Percentiles rank a stretch among this genome's conserved stretches.
Conservation (phyloP, 2,113 vertebrate genomes). For the Fukomys damarensis region DNA sequence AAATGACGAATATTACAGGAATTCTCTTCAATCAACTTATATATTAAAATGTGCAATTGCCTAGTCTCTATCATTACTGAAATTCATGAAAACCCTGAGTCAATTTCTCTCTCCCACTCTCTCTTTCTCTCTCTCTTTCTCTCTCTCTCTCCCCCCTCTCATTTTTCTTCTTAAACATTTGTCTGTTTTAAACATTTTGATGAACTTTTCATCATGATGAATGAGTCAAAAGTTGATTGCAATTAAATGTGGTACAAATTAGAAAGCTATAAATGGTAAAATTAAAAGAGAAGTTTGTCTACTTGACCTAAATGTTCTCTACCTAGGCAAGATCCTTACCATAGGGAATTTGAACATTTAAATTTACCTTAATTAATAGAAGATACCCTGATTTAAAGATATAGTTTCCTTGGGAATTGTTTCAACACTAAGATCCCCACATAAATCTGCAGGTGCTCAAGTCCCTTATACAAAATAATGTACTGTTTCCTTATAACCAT, state of each 20-base stretch:
- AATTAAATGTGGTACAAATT: neutral
- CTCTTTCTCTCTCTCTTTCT: neutral
- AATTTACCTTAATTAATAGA: neutral
- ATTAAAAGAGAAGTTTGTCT: neutral
- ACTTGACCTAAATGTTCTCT: constrained; percentile 19
- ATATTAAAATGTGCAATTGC: neutral
- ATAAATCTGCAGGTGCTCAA: neutral
- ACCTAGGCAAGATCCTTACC: neutral
- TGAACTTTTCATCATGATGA: neutral
- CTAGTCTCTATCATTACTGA: neutral
- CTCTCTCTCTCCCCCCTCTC: neutral
- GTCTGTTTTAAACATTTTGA: neutral
- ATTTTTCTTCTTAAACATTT: neutral
- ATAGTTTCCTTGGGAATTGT: neutral
- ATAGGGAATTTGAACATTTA: neutral
- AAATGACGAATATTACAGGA: neutral
- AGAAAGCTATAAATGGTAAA: neutral
- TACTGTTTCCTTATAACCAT: neutral
- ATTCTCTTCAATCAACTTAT: neutral
- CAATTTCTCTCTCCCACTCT: neutral
- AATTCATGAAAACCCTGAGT: neutral
- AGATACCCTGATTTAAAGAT: neutral
- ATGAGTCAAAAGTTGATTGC: neutral
- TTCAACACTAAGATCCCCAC: neutral
- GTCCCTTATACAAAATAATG: neutral